These are phyloP conservation scores for Helicoverpa zea DNA, from an alignment of 1,140 invertebrate genomes.

Conservation along the genomic window DNA sequence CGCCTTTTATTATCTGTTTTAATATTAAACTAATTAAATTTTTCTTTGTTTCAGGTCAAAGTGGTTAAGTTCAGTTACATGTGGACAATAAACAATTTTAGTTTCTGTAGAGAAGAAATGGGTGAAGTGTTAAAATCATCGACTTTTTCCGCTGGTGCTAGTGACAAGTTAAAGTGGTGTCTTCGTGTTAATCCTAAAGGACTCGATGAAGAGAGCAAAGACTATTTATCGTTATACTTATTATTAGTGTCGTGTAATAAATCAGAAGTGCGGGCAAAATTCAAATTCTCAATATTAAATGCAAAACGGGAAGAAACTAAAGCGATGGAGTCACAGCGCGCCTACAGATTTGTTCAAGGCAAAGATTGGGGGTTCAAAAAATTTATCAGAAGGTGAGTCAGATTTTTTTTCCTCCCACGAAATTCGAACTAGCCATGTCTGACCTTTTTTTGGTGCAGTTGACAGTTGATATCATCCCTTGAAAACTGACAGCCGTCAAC, in stretches of 20 bases:
- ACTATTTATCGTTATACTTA: conserved; percentile 99
- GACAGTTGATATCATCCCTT: too few species aligned
- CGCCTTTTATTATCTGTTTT: neutral
- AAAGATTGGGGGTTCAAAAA: conserved; percentile 99
- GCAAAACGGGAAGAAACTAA: conserved; percentile 99
- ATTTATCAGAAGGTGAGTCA: conserved; percentile 93
- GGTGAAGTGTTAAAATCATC: conserved; percentile 99
- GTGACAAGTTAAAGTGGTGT: conserved; percentile 99
- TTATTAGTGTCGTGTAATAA: conserved; percentile 99
- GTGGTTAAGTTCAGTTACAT: conserved; percentile 99
- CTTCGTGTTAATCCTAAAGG: conserved; percentile 99
- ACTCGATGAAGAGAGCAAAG: conserved; percentile 99
- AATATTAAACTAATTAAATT: conserved; percentile 44
- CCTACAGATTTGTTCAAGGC: conserved; percentile 99
- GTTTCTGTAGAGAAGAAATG: conserved; percentile 99
- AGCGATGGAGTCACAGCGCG: conserved; percentile 97
- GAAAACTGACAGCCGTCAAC: too few species aligned
- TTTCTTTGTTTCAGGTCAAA: conserved; percentile 94
- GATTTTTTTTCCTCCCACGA: neutral
- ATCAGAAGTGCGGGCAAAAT: conserved; percentile 99
- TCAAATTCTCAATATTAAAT: conserved; percentile 99
- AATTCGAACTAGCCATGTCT: neutral
- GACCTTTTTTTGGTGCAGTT: too few species aligned
- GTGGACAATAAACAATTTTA: conserved; percentile 99
- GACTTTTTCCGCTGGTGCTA: conserved; percentile 99